Base-by-base conservation (phyloP, 2,113 vertebrate species). In the Pteruthius melanotis region DNA sequence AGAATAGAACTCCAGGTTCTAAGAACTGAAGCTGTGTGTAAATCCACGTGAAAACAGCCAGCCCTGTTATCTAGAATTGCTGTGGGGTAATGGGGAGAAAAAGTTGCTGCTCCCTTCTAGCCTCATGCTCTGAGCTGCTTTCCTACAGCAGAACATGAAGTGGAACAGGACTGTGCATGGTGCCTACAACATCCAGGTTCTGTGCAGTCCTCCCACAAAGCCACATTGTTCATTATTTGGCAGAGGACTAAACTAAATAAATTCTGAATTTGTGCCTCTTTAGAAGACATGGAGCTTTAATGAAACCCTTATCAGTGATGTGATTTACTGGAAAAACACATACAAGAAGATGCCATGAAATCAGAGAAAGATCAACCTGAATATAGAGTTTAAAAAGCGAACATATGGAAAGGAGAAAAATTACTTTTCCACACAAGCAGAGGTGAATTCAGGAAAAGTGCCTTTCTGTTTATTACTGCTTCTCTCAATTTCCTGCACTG, bases 121-220 rank as follows among this genome's bases (percentile, higher is more conserved):
- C 15, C 31, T 69, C 44, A 35, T 4, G 8, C 47, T 87, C 59
- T 39, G 10, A 54, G n/a, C 16, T 40, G 42, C 28, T 45, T 69
- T 56, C 22, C 37, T 49, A 60, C 27, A 14, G 30, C 33, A 92
- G 69, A 69, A 53, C 37, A 72, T 0, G 0, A 52, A 72, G 13
- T 9, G 35, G 14, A 76, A 59, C 0, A 63, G 11, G n/a, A 70
- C 11, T 27, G 14, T 2, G 2, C 33, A 75, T 0, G 1, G 19
- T 42, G 61, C 37, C 47, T 49, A 39, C 6, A 49, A 24, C 31
- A 64, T 14, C 10, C 52, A 56, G 13, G 27, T 21, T 40, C 47
- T 85, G 9, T 27, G 13, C n/a, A 33, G 17, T 19, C 13, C 7
- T 7, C 13, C 12, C 9, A 4, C 9, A 47, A 59, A 68, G 19